These are phyloP conservation scores for Listronotus oregonensis DNA, from an alignment of 1,140 invertebrate species.

Conservation along the genomic window DNA sequence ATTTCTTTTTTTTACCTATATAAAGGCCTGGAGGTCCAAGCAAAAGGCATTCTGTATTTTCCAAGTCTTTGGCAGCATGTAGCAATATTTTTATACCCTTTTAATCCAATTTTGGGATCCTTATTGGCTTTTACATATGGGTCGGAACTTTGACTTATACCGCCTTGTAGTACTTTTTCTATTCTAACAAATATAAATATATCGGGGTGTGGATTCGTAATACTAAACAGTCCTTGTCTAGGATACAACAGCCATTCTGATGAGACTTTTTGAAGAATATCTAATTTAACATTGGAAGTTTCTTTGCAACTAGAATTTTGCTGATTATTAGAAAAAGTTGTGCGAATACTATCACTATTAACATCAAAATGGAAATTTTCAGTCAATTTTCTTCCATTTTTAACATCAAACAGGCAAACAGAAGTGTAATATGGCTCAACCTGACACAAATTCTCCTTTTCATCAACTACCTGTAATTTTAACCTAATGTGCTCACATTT, in stretches of 20 bases:
- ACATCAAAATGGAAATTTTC: constrained; percentile 94
- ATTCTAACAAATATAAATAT: constrained; percentile 88
- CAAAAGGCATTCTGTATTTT: constrained; percentile 93
- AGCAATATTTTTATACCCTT: constrained; percentile 82
- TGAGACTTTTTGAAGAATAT: constrained; percentile 63
- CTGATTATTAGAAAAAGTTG: constrained; percentile 33
- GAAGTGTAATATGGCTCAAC: constrained; percentile 92
- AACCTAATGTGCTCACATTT: constrained; percentile 81
- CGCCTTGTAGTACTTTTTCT: constrained; percentile 91
- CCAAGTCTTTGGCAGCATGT: constrained; percentile 83
- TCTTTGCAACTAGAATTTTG: constrained; percentile 17
- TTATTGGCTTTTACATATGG: constrained; percentile 82
- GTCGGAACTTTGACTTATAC: constrained; percentile 82
- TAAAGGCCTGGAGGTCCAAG: constrained; percentile 87
- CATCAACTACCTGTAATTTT: constrained; percentile 79
- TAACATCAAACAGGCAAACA: constrained; percentile 85
- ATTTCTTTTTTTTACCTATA: constrained; percentile 66
- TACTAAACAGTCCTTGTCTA: constrained; percentile 77
- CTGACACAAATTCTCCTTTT: constrained; percentile 78
- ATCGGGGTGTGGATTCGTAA: constrained; percentile 83
- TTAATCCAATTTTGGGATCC: constrained; percentile 76
- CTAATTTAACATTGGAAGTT: constrained; percentile 35
- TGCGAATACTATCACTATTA: constrained; percentile 69
- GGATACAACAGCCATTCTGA: constrained; percentile 69
- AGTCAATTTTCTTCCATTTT: constrained; percentile 82